Evolutionary conservation across 2,797 vertebrate species (phyloP), one percentile per base, ranked within the genome.

Genomic region (Taenioides sp.): DNA sequence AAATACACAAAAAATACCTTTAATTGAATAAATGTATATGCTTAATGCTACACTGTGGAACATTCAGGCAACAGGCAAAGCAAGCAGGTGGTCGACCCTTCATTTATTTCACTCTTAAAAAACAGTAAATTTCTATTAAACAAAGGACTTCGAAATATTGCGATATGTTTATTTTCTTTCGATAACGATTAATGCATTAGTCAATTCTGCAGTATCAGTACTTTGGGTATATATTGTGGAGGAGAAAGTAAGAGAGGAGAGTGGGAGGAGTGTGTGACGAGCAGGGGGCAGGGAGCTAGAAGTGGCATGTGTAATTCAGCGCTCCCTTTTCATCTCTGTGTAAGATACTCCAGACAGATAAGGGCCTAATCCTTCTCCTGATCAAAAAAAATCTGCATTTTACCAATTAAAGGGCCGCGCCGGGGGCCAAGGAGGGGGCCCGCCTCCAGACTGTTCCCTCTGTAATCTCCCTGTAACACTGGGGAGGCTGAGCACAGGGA

Each of bases 321-420:
- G 70, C 93, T 95, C 95, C 94, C 95, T 97, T 99, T 98, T 98
- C 97, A 98, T 99, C 96, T 97, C 89, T 82, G 95, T 95, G 94
- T 96, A 94, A 96, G 97, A 98, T 99, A 96, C 95, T 97, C 94
- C 89, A 93, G 90, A 95, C 94, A 95, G 97, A 98, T 99, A 99
- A 96, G 91, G 88, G 91, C 95, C 94, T 98, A 97, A 98, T 98
- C 96, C 96, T 92, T 92, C 93, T 94, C 94, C 92, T 96, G 96
- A 98, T 99, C 95, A 96, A 97, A 95, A 96, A 95, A 94, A 96
- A 97, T 97, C 96, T 96, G 95, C 95, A 97, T 98, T 98, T 97
- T 96, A 96, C 96, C 96, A 98, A 98, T 98, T 98, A 98, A 97
- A 96, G 94, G 93, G 93, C 94, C 87, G 92, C 86, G 94, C 96